Evolutionary conservation across 2,888 invertebrate genomes (phyloP).

Genomic region (Nymphalis urticae): DNA sequence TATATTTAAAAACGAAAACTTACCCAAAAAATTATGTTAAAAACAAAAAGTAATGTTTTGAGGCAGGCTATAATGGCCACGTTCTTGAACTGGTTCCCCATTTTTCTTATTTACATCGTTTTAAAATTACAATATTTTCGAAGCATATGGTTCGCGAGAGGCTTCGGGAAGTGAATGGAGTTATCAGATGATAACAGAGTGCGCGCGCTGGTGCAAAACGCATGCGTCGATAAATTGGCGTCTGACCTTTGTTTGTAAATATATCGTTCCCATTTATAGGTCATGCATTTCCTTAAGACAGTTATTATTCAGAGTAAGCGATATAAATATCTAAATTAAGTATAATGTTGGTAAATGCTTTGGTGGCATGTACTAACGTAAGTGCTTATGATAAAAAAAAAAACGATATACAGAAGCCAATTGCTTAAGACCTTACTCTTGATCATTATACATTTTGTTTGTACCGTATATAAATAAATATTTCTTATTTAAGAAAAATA

Average conservation of each 20-base stretch:
- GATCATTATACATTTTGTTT: no score
- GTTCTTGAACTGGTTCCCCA: slow-evolving; percentile 88
- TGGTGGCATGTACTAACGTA: neutral
- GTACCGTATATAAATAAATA: no score
- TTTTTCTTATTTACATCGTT: slow-evolving; percentile 49
- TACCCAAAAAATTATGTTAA: slow-evolving; percentile 92
- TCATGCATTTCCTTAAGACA: slow-evolving; percentile 3
- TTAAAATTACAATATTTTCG: slow-evolving; percentile 29
- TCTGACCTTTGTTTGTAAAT: slow-evolving; percentile 55
- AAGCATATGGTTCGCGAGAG: slow-evolving; percentile 35
- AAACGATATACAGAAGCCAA: no score
- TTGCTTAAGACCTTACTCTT: neutral
- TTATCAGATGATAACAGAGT: slow-evolving; percentile 34
- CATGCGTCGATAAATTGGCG: slow-evolving; percentile 66
- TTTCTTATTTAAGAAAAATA: no score
- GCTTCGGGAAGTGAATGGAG: slow-evolving; percentile 29
- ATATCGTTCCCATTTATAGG: slow-evolving; percentile 29
- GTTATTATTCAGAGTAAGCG: neutral
- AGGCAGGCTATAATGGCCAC: slow-evolving; percentile 89
- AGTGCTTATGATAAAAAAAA: no score
- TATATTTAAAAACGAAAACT: slow-evolving; percentile 55
- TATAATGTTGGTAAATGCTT: no score
- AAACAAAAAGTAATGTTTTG: slow-evolving; percentile 89
- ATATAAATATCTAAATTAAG: neutral
- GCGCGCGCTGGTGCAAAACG: slow-evolving; percentile 46